Evolutionary conservation across 2,797 vertebrate genomes (phyloP).

Genomic region (Sternarchorhynchus goeldii): DNA sequence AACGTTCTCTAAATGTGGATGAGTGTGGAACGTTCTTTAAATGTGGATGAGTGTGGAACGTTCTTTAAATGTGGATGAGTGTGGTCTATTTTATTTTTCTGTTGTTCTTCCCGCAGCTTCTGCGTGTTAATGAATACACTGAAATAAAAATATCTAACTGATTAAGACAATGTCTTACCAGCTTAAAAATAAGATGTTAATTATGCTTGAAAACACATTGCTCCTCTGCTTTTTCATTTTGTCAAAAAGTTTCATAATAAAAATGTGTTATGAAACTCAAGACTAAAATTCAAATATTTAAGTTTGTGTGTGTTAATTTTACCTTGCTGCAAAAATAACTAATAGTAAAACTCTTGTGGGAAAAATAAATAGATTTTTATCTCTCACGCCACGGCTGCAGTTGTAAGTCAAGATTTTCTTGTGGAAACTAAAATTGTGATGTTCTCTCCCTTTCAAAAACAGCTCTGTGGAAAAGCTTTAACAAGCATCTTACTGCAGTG

Average conservation of each 20-base stretch:
- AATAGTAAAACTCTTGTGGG: not conserved
- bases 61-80: constrained; percentile 18
- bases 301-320: too few species aligned
- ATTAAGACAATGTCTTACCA: not conserved
- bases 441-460: constrained; percentile 49
- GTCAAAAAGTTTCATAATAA: too few species aligned
- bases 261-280: too few species aligned
- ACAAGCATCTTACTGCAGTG: constrained; percentile 68
- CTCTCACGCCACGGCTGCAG: constrained; percentile 11
- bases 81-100: constrained; percentile 3
- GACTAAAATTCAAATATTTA: too few species aligned
- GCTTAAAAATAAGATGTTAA: not conserved
- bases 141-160: constrained; percentile 22
- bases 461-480: constrained; percentile 71
- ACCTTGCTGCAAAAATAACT: not conserved
- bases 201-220: not conserved
- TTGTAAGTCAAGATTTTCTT: constrained; percentile 44
- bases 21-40: too few species aligned
- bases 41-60: too few species aligned
- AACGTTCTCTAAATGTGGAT: too few species aligned
- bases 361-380: constrained; percentile 28
- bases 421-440: constrained; percentile 18
- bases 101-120: constrained; percentile 35
- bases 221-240: too few species aligned
- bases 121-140: constrained; percentile 38